phyloP scores from a whole-genome alignment of 1,140 invertebrate species.

The Listronotus bonariensis region DNA sequence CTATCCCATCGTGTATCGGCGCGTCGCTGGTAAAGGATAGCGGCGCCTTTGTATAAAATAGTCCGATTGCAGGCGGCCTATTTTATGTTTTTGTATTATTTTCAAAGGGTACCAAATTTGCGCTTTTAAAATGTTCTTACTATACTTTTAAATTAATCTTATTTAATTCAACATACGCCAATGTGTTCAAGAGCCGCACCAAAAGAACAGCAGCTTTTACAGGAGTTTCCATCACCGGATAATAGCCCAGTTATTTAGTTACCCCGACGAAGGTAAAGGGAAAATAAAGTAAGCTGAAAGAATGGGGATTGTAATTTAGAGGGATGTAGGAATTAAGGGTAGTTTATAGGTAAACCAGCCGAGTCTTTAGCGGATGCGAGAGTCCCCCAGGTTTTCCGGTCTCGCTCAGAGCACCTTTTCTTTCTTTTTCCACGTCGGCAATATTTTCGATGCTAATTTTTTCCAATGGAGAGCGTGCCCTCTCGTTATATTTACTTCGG shows the following conservation, averaged over 20 bases:
- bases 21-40: too few species aligned
- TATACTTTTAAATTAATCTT: too few species aligned
- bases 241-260: conserved; percentile 58
- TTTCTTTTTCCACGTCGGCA: conserved; percentile 13
- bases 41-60: too few species aligned
- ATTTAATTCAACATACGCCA: conserved; percentile 22
- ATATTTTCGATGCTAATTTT: conserved; percentile 49
- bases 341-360: conserved; percentile 58
- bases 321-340: conserved; percentile 58
- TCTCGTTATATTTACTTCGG: conserved; percentile 35
- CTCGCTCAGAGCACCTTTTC: conserved; percentile 23
- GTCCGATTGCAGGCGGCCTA: too few species aligned
- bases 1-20: too few species aligned
- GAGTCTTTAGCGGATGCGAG: conserved; percentile 54
- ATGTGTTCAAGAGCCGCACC: conserved; percentile 1
- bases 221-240: conserved; percentile 50
- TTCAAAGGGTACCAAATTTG: too few species aligned
- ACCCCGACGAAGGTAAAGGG: conserved; percentile 53
- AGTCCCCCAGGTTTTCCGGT: conserved; percentile 34
- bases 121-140: too few species aligned
- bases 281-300: conserved; percentile 57
- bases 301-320: conserved; percentile 59
- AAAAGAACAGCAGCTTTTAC: conserved; percentile 42
- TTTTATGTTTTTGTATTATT: too few species aligned
- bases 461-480: conserved; percentile 20